Conservation (phyloP, 2,113 vertebrate genomes). For the Dolichotis patagonum region DNA sequence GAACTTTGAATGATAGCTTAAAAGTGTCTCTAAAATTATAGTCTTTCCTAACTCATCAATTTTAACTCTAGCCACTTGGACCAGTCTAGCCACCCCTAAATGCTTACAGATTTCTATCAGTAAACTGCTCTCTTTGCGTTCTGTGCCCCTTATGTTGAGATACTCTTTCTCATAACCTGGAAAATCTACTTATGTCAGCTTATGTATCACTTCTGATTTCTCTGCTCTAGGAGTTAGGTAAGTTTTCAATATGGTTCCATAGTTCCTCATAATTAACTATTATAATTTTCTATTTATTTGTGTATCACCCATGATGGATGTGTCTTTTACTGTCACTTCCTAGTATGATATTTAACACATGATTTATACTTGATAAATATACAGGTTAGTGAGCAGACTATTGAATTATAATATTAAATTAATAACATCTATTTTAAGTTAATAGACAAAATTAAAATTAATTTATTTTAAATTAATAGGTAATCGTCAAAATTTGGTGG, state of each 20-base stretch:
- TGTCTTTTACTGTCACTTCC: not conserved
- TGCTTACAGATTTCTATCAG: not conserved
- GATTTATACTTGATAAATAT: not conserved
- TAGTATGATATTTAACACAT: not conserved
- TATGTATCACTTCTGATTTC: not conserved
- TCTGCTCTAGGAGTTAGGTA: not conserved
- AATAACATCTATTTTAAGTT: not conserved
- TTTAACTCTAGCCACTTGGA: not conserved
- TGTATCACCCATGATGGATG: not conserved
- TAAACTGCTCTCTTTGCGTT: not conserved
- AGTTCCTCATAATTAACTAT: not conserved
- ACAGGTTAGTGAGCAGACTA: not conserved
- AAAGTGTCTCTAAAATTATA: not conserved
- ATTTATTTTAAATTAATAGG: not conserved
- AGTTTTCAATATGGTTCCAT: not conserved
- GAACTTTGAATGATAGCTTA: not conserved
- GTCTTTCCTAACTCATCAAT: not conserved
- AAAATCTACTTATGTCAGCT: not conserved
- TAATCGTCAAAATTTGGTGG: not conserved
- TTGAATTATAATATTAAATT: not conserved
- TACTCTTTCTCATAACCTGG: not conserved
- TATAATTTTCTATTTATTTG: not conserved
- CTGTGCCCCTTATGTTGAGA: not conserved
- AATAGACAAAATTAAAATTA: not conserved
- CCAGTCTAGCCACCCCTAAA: fast-evolving